These are phyloP conservation scores for Brachionus paranguensis DNA, from an alignment of 1,140 invertebrate species.

Conservation along the genomic window DNA sequence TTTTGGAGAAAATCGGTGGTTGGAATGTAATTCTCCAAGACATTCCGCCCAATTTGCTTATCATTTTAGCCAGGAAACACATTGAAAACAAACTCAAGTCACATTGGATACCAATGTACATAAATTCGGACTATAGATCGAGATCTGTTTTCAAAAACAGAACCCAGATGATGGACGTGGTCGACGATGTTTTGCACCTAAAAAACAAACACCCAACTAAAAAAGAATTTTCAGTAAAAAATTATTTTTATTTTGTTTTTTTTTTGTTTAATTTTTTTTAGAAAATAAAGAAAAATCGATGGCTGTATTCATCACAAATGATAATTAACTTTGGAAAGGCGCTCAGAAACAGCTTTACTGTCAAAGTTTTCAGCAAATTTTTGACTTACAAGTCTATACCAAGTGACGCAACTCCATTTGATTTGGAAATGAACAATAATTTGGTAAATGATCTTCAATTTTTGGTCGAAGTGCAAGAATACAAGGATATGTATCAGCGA, in stretches of 20 bases:
- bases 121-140: slow-evolving; percentile 21
- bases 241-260: not conserved
- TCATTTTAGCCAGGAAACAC: slow-evolving; percentile 1
- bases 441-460: slow-evolving; percentile 32
- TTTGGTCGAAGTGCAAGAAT: slow-evolving; percentile 31
- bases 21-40: slow-evolving; percentile 19
- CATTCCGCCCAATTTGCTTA: not conserved
- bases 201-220: not conserved
- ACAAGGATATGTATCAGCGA: slow-evolving; percentile 26
- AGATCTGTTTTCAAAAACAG: slow-evolving; percentile 19
- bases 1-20: slow-evolving; percentile 38
- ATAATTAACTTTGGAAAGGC: slow-evolving; percentile 37
- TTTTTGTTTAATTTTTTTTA: not conserved
- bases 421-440: slow-evolving; percentile 17
- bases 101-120: slow-evolving; percentile 29
- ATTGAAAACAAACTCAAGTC: slow-evolving; percentile 4
- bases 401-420: not conserved
- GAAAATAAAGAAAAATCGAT: slow-evolving; percentile 35
- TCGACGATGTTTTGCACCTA: slow-evolving; percentile 33
- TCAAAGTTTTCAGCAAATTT: slow-evolving; percentile 39
- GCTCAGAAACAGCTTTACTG: slow-evolving; percentile 26
- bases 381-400: not conserved
- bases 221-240: not conserved
- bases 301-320: slow-evolving; percentile 25
- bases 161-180: slow-evolving; percentile 34